phyloP scores from a whole-genome alignment of 2,797 vertebrate species.

The Falco berigora region DNA sequence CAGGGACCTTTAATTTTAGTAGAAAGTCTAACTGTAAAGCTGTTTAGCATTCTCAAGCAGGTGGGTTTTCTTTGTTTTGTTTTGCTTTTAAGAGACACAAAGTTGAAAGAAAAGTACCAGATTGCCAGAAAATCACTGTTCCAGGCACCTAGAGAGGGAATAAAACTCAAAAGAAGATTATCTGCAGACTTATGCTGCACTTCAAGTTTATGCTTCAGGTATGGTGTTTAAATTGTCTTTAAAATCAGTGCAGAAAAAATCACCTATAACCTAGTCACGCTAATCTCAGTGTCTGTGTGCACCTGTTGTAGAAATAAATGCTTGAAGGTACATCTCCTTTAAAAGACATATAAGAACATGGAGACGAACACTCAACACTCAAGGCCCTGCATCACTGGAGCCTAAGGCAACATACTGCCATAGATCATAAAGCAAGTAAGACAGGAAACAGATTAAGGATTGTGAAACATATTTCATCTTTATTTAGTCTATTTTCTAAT shows the following conservation, averaged over 20 bases:
- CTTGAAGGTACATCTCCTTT: neutral
- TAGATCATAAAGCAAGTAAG: neutral
- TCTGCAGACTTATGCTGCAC: neutral
- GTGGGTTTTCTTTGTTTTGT: neutral
- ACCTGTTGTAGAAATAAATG: neutral
- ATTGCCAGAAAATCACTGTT: neutral
- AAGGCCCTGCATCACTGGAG: neutral
- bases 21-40: neutral
- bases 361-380: neutral
- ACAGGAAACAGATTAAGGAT: neutral
- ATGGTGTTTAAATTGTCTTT: neutral
- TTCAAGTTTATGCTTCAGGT: neutral
- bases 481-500: neutral
- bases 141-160: neutral
- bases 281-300: neutral
- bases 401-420: neutral
- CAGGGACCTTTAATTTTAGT: neutral
- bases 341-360: neutral
- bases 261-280: neutral
- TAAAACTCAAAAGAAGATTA: neutral
- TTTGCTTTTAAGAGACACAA: neutral
- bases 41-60: neutral
- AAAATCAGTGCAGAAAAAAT: neutral
- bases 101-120: neutral
- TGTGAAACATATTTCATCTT: neutral